A percentile compares a stretch with the other conserved stretches of the same genome.
These are phyloP conservation scores for Melipona bicolor DNA, from an alignment of 2,888 invertebrate species.

Conservation along the genomic window DNA sequence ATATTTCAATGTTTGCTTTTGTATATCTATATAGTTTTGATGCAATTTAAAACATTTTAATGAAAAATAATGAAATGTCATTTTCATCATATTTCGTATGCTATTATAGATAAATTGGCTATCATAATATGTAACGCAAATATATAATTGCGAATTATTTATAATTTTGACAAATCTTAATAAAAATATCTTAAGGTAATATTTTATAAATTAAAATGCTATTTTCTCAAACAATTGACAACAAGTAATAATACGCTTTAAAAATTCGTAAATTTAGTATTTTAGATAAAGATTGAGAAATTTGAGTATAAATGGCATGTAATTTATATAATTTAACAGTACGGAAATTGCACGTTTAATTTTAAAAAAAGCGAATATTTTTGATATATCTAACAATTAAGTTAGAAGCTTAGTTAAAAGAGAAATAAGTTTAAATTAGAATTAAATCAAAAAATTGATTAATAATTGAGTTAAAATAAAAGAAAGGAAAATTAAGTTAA, in stretches of 20 bases:
- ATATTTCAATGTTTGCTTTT: background rate
- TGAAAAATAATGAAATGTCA: background rate
- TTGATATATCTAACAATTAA: too few species aligned
- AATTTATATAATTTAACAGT: too few species aligned
- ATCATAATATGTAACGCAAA: too few species aligned
- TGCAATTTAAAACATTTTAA: background rate
- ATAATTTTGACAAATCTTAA: background rate
- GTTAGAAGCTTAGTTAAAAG: too few species aligned
- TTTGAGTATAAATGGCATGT: too few species aligned
- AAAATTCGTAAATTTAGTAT: background rate
- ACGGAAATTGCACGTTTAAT: too few species aligned
- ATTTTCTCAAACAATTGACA: background rate
- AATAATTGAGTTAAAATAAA: too few species aligned
- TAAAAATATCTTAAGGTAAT: background rate
- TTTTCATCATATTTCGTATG: background rate
- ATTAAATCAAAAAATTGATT: too few species aligned
- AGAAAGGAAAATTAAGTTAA: too few species aligned
- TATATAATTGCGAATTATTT: background rate
- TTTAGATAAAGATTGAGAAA: background rate
- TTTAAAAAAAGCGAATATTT: too few species aligned
- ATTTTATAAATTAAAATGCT: background rate
- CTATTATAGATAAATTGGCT: background rate
- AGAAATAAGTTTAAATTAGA: too few species aligned
- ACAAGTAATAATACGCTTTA: background rate
- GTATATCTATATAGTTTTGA: background rate